Conservation (phyloP, 2,888 invertebrate species). For the Pardosa pseudoannulata region DNA sequence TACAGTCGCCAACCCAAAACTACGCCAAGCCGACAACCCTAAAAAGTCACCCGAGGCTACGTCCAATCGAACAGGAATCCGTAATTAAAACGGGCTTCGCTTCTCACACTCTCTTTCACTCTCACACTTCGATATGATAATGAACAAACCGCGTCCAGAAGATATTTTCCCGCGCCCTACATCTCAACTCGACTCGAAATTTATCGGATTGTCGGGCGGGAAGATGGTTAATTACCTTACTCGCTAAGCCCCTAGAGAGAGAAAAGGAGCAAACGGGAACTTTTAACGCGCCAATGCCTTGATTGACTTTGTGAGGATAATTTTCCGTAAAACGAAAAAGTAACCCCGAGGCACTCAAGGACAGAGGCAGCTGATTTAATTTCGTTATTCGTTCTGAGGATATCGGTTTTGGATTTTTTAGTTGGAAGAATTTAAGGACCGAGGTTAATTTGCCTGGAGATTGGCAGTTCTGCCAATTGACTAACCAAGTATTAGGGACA, state of each 20-base stretch:
- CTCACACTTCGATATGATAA: slow-evolving; percentile 52
- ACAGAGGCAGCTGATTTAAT: slow-evolving; percentile 59
- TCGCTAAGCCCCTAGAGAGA: slow-evolving; percentile 13
- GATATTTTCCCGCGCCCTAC: slow-evolving; percentile 65
- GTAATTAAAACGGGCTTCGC: slow-evolving; percentile 64
- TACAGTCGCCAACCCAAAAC: neutral
- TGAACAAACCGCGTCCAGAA: slow-evolving; percentile 61
- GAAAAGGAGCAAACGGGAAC: slow-evolving; percentile 44
- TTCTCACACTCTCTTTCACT: slow-evolving; percentile 19
- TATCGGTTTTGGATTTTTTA: slow-evolving; percentile 64
- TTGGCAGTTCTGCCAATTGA: too few relatives aligned
- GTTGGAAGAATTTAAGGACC: neutral
- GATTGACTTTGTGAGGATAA: slow-evolving; percentile 66
- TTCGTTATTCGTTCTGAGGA: slow-evolving; percentile 40
- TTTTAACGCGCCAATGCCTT: slow-evolving; percentile 60
- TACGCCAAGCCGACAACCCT: slow-evolving; percentile 40
- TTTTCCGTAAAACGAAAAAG: slow-evolving; percentile 40
- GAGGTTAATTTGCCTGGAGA: slow-evolving; percentile 13
- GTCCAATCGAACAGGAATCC: slow-evolving; percentile 71
- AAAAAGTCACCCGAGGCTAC: slow-evolving; percentile 70
- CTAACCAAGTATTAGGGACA: too few relatives aligned
- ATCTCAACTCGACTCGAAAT: slow-evolving; percentile 57
- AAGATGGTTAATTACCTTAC: slow-evolving; percentile 65
- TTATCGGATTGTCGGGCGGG: slow-evolving; percentile 63
- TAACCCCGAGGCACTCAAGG: slow-evolving; percentile 38